A percentile compares a stretch with the other conserved stretches of the same genome.
Evolutionary conservation across 1,140 invertebrate genomes (phyloP).

Genomic region (Tetragonula clypearis): DNA sequence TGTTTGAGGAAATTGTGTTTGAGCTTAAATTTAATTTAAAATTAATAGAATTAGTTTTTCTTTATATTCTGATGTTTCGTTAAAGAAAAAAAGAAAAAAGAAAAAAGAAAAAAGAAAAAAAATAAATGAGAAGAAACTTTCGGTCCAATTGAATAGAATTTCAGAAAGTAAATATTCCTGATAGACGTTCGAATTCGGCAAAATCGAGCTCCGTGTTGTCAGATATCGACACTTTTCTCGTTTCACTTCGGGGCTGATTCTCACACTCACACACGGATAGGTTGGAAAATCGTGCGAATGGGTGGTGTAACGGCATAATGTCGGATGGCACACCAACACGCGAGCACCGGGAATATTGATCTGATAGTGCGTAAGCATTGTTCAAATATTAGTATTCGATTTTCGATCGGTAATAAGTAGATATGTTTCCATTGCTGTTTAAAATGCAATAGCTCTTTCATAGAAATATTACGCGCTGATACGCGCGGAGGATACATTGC

Average conservation of each 20-base stretch:
- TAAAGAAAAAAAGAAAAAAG: too few relatives aligned
- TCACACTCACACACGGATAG: neutral
- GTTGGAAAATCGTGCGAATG: neutral
- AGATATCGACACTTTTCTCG: neutral
- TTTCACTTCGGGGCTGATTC: neutral
- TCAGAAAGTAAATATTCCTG: neutral
- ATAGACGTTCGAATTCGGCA: neutral
- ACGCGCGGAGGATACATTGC: too few relatives aligned
- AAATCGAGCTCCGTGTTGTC: neutral
- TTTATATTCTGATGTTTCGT: too few relatives aligned
- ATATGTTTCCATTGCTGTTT: slow-evolving; percentile 8
- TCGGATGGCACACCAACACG: neutral
- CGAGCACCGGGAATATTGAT: slow-evolving; percentile 17
- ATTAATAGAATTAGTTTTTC: too few relatives aligned
- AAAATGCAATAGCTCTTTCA: neutral
- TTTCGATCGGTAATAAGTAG: slow-evolving; percentile 32
- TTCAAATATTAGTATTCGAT: slow-evolving; percentile 44
- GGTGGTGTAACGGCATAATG: neutral
- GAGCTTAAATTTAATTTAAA: too few relatives aligned
- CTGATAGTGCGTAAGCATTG: slow-evolving; percentile 45
- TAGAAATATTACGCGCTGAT: neutral
- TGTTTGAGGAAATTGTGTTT: too few relatives aligned
- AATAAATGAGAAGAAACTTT: too few relatives aligned
- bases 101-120: too few relatives aligned
- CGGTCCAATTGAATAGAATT: too few relatives aligned